phyloP scores from a whole-genome alignment of 64 coral and sea anemone genomes.

The Porites lutea region DNA sequence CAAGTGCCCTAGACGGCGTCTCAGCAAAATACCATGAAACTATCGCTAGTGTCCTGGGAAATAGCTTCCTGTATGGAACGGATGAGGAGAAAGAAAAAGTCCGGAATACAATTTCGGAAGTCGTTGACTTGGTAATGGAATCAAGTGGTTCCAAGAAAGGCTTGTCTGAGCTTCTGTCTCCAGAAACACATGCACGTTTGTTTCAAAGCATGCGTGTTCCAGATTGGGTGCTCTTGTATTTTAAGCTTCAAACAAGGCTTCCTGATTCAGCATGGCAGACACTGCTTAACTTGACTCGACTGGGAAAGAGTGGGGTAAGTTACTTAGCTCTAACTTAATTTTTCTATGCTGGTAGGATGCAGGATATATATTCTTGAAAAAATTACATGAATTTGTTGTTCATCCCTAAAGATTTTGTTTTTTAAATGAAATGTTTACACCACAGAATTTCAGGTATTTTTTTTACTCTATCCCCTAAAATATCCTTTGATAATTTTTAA shows the following conservation, averaged over 20 bases:
- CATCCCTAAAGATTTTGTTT: no score
- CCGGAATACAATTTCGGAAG: not conserved
- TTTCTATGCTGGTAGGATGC: not conserved
- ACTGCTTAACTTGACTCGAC: not conserved
- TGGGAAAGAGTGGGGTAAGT: constrained; percentile 38
- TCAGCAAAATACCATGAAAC: not conserved
- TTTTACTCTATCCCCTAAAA: no score
- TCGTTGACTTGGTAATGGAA: constrained; percentile 21
- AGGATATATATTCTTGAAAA: not conserved
- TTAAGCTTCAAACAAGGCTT: constrained; percentile 36
- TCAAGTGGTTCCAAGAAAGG: constrained; percentile 24
- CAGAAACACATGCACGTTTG: constrained; percentile 18
- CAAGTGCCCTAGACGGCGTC: not conserved
- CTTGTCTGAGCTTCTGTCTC: constrained; percentile 20
- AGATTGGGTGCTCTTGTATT: constrained; percentile 30
- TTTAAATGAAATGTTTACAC: no score
- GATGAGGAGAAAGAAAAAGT: not conserved
- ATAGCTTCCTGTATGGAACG: not conserved
- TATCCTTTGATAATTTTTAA: no score
- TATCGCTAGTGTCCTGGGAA: not conserved
- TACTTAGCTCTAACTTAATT: no score
- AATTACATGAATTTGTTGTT: not conserved
- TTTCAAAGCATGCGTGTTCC: constrained; percentile 23
- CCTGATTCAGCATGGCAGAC: constrained; percentile 36
- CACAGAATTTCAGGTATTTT: no score